Percentiles rank a stretch among this genome's conserved stretches.
Evolutionary conservation across 2,888 invertebrate species (phyloP).

Genomic region (Agonopterix arenella): DNA sequence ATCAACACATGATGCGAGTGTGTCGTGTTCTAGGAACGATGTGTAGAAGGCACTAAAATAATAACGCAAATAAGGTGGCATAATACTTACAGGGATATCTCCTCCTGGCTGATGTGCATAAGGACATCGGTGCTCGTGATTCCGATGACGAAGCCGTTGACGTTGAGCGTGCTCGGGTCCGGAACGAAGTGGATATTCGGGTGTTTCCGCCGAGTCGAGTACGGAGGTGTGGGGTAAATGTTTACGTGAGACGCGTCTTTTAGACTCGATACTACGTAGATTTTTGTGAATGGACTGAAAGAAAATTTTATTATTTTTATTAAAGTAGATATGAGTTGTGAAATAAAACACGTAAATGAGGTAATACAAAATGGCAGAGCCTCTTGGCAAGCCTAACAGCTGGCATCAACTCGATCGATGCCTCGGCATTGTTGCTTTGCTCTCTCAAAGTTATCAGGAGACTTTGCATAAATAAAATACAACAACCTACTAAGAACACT

Average conservation of each 20-base stretch:
- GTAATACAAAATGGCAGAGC: neutral
- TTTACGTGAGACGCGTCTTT: constrained; percentile 87
- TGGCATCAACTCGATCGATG: no score
- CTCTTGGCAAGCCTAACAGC: no score
- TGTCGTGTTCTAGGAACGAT: no score
- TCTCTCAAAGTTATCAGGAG: no score
- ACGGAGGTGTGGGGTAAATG: constrained; percentile 91
- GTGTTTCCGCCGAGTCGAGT: constrained; percentile 71
- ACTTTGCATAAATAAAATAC: no score
- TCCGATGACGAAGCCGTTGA: constrained; percentile 87
- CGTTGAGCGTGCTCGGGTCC: constrained; percentile 87
- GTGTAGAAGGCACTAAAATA: no score
- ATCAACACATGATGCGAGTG: no score
- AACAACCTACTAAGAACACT: no score
- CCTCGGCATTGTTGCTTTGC: no score
- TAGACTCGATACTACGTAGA: constrained; percentile 85
- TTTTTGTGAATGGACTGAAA: constrained; percentile 79
- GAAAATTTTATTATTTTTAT: no score
- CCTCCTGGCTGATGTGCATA: constrained; percentile 88
- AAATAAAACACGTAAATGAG: neutral
- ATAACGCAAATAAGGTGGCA: neutral
- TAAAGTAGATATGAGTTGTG: no score
- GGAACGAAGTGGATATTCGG: constrained; percentile 82
- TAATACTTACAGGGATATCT: constrained; percentile 82
- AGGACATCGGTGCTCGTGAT: constrained; percentile 89